Percentiles rank a stretch among this genome's conserved stretches.
Conservation (phyloP, 2,888 invertebrate genomes). For the Hemaris fuciformis region DNA sequence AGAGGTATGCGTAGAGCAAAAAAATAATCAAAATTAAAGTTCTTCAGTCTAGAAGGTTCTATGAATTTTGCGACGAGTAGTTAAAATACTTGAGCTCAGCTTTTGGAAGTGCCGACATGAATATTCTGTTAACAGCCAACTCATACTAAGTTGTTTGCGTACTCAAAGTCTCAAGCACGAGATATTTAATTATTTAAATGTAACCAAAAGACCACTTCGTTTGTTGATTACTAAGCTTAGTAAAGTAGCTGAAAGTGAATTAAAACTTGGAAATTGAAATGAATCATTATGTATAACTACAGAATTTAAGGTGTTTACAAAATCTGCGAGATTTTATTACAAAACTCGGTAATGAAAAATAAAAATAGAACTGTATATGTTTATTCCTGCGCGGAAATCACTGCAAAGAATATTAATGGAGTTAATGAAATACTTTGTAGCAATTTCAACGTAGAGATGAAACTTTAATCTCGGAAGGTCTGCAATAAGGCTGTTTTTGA, state of each 20-base stretch:
- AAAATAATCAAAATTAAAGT: too few relatives aligned
- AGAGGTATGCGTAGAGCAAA: too few relatives aligned
- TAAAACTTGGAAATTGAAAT: background rate
- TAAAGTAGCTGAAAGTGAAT: background rate
- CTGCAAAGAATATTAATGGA: background rate
- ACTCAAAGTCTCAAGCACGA: background rate
- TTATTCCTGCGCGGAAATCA: background rate
- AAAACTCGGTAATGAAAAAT: background rate
- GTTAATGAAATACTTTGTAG: background rate
- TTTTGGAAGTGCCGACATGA: background rate
- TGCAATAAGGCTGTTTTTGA: background rate
- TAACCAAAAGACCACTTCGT: background rate
- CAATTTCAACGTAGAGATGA: background rate
- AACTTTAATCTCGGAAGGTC: background rate
- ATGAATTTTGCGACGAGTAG: background rate
- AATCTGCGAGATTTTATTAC: background rate
- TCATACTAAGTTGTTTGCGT: background rate
- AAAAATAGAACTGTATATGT: background rate
- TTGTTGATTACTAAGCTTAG: background rate
- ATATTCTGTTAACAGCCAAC: background rate
- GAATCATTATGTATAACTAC: background rate
- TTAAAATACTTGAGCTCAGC: background rate
- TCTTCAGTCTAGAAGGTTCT: too few relatives aligned
- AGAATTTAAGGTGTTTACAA: background rate
- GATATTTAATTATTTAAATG: background rate